These are phyloP conservation scores for Celastrina argiolus DNA, from an alignment of 2,888 invertebrate species.

Conservation along the genomic window DNA sequence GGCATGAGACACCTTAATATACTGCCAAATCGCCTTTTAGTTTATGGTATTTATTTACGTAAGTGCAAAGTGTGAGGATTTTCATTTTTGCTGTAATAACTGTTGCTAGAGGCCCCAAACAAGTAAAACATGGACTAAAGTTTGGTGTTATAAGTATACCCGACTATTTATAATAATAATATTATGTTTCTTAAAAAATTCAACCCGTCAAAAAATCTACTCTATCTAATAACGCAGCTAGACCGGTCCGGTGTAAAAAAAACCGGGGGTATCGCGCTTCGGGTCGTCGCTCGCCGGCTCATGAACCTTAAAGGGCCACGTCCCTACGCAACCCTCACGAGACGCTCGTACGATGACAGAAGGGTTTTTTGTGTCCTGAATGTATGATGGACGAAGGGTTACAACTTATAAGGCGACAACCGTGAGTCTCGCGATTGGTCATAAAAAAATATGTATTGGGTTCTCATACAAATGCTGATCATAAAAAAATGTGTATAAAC, in stretches of 20 bases:
- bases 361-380: background rate
- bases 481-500: background rate
- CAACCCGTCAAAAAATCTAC: too few species aligned
- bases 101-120: too few species aligned
- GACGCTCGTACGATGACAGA: background rate
- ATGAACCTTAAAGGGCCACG: slow-evolving; percentile 58
- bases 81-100: too few species aligned
- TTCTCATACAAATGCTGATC: too few species aligned
- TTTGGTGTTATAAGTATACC: too few species aligned
- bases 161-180: too few species aligned
- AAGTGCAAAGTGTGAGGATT: too few species aligned
- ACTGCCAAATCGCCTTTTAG: background rate
- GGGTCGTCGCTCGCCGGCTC: slow-evolving; percentile 68
- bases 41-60: background rate
- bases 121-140: too few species aligned
- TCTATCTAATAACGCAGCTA: too few species aligned
- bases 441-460: too few species aligned
- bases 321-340: slow-evolving; percentile 34
- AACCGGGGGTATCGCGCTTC: slow-evolving; percentile 58
- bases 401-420: too few species aligned
- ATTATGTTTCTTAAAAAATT: background rate
- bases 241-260: slow-evolving; percentile 42
- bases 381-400: background rate
- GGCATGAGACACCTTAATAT: background rate
- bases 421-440: too few species aligned